Evolutionary conservation across 2,888 invertebrate genomes (phyloP).

Genomic region (Trachelus stipa): DNA sequence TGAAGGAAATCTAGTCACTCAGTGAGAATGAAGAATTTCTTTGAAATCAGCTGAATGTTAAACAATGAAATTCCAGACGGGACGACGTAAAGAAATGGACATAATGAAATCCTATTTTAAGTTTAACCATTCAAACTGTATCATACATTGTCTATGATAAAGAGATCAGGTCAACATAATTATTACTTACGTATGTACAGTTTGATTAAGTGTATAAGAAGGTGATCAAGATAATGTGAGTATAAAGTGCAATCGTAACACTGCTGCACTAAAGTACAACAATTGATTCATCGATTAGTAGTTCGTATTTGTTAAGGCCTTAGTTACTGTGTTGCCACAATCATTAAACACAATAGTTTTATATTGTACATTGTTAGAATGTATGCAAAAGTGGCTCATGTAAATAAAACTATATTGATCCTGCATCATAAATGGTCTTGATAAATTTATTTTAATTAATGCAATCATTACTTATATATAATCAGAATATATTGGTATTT

Average conservation of each 20-base stretch:
- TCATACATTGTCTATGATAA: background rate
- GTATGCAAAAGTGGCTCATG: conserved; percentile 17
- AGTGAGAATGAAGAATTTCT: background rate
- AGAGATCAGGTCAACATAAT: background rate
- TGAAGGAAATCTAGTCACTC: conserved; percentile 5
- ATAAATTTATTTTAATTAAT: background rate
- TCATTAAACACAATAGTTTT: conserved; percentile 11
- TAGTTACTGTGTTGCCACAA: conserved; percentile 1
- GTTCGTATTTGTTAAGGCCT: background rate
- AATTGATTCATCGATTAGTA: background rate
- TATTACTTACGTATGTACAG: background rate
- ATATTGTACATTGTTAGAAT: conserved; percentile 25
- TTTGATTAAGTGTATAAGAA: background rate
- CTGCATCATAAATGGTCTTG: background rate
- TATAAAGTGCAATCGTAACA: conserved; percentile 6
- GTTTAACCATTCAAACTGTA: background rate
- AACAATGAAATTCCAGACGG: background rate
- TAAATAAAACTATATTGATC: conserved; percentile 6
- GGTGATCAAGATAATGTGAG: background rate
- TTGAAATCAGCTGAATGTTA: background rate
- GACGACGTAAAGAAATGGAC: background rate
- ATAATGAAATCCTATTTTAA: background rate
- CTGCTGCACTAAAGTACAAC: conserved; percentile 3
- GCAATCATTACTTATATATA: background rate
- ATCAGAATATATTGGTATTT: background rate